Evolutionary conservation across 2,888 invertebrate species (phyloP), one percentile per base, ranked within the genome.

Genomic region (Rotaria macrura): DNA sequence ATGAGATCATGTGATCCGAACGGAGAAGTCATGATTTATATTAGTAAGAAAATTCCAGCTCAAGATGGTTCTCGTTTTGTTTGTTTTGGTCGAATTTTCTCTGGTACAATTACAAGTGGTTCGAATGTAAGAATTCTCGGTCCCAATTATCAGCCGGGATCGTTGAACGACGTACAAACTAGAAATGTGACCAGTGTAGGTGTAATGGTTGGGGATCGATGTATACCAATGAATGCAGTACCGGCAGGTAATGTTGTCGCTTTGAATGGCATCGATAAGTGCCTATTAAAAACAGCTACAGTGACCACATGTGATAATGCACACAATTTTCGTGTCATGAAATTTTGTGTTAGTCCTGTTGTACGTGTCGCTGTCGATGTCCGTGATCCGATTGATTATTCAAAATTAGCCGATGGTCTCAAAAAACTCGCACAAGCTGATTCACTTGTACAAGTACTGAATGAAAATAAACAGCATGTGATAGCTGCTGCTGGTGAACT

Each of bases 11-110:
- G 99, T 91, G 96, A 99, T 92, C 94, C 98, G 25, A 95, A 96
- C 88, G 99, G 95, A 74, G 98, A 97, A n/a, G 93, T 99, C 87
- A 99, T 99, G 97, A 99, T 99, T 99, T 99, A 99, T 93, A 93
- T 99, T 88, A 97, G 97, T 84, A 99, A 99, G 93, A 99, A 99
- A 99, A 99, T 99, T 91, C 99, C 99, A 88, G 99, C 99, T 29
- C 94, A 96, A n/a, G 99, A 99, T 92, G 99, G 99, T 93, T 99
- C 99, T 87, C 95, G 99, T 91, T 99, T 99, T 94, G 99, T 97
- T 92, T 99, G 99, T 87, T 99, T 99, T 91, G 99, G 99, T 85
- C 97, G 99, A 92, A 98, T 99, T 49, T 99, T 99, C 93, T 95
- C 98, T 88, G 99, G 99, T 89, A 96, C 94, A 92, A 93, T 95